Evolutionary conservation across 2,797 vertebrate genomes (phyloP).

Genomic region (Dendrocincla tyrannina): DNA sequence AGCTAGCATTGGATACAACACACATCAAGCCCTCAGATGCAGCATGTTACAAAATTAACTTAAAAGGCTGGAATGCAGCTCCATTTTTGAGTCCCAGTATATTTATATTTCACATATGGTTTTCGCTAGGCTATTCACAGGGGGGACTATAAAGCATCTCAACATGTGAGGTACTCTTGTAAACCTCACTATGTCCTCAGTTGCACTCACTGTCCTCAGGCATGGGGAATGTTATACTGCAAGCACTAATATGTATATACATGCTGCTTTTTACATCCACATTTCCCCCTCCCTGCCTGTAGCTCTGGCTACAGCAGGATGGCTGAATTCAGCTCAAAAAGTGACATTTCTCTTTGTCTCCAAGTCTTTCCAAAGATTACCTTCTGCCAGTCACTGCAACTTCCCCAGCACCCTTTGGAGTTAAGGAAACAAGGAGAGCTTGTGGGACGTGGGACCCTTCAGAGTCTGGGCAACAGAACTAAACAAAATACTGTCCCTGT

Average conservation of each 20-base stretch:
- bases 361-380: not conserved
- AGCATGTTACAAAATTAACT: slow-evolving; percentile 66
- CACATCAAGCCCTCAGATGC: slow-evolving; percentile 41
- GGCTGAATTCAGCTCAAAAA: not conserved
- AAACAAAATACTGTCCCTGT: not conserved
- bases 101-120: slow-evolving; percentile 72
- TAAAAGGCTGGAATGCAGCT: slow-evolving; percentile 65
- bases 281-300: not conserved
- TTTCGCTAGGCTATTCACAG: slow-evolving; percentile 65
- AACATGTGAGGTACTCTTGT: slow-evolving; percentile 62
- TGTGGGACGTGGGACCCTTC: not conserved
- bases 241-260: slow-evolving; percentile 30
- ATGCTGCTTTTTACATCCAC: slow-evolving; percentile 19
- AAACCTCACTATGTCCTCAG: slow-evolving; percentile 59
- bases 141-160: slow-evolving; percentile 68
- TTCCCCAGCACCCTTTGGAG: not conserved
- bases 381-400: not conserved
- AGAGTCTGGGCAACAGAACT: not conserved
- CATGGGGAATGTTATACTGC: slow-evolving; percentile 26
- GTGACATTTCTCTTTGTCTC: slow-evolving; percentile 18
- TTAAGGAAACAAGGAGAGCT: not conserved
- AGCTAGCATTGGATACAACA: slow-evolving; percentile 4
- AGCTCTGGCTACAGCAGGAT: slow-evolving; percentile 17
- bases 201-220: slow-evolving; percentile 62
- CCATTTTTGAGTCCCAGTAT: slow-evolving; percentile 66